A percentile compares a stretch with the other conserved stretches of the same genome.
phyloP scores from a whole-genome alignment of 1,140 invertebrate species.

The Drosophila tsacasi region DNA sequence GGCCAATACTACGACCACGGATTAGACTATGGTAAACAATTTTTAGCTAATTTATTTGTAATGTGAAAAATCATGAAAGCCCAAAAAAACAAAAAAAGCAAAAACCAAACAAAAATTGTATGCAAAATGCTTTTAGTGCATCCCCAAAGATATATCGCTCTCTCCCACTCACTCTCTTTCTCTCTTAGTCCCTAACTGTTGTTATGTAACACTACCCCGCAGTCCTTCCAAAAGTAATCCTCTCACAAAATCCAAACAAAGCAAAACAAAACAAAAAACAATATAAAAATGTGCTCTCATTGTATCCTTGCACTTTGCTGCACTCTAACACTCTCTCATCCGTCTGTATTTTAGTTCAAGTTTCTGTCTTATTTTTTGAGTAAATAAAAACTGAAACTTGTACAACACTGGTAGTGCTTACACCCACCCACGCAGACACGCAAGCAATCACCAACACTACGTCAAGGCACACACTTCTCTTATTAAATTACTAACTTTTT shows the following conservation, averaged over 20 bases:
- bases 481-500: slow-evolving; percentile 79
- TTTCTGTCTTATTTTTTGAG: slow-evolving; percentile 47
- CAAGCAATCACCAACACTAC: slow-evolving; percentile 19
- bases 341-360: slow-evolving; percentile 36
- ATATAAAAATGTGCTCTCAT: slow-evolving; percentile 30
- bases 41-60: slow-evolving; percentile 81
- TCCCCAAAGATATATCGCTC: slow-evolving; percentile 10
- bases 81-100: slow-evolving; percentile 15
- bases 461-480: slow-evolving; percentile 19
- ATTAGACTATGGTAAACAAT: slow-evolving; percentile 95
- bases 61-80: slow-evolving; percentile 60
- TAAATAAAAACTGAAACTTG: slow-evolving; percentile 51
- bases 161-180: slow-evolving; percentile 4
- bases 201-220: slow-evolving; percentile 43
- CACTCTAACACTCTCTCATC: slow-evolving; percentile 46
- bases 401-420: slow-evolving; percentile 49
- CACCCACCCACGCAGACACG: slow-evolving; percentile 28
- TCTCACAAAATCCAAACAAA: slow-evolving; percentile 26
- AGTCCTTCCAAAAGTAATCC: slow-evolving; percentile 25
- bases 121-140: slow-evolving; percentile 66
- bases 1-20: slow-evolving; percentile 94
- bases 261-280: slow-evolving; percentile 17
- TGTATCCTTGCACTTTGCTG: slow-evolving; percentile 41
- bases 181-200: slow-evolving; percentile 31
- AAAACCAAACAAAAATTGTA: slow-evolving; percentile 14